Evolutionary conservation across 2,113 vertebrate species (phyloP).

Genomic region (Eublepharis macularius): DNA sequence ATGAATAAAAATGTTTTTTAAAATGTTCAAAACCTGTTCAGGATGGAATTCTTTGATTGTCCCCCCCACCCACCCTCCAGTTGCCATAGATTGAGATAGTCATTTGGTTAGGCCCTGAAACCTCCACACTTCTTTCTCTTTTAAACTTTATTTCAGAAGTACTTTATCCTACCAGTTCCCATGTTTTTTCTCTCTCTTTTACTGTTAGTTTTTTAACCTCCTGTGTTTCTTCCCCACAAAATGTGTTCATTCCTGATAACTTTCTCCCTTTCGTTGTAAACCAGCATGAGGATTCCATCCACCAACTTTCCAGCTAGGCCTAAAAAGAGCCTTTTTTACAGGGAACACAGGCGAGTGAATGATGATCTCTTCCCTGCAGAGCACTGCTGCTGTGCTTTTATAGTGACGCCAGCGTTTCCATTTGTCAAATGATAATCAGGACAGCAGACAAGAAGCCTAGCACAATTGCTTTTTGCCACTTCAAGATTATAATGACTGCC

Average conservation of each 20-base stretch:
- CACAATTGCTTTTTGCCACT: slow-evolving; percentile 27
- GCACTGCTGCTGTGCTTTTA: not conserved
- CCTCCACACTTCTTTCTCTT: not conserved
- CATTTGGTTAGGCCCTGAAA: not conserved
- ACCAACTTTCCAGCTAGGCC: not conserved
- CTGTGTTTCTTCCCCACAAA: not conserved
- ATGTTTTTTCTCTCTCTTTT: too few species aligned
- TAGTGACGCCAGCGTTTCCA: not conserved
- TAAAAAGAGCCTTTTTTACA: not conserved
- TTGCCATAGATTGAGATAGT: too few species aligned
- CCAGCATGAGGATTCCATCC: not conserved
- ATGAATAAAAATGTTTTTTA: too few species aligned
- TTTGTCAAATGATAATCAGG: not conserved
- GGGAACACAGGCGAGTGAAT: not conserved
- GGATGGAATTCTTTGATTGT: too few species aligned
- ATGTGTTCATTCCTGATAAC: slow-evolving; percentile 3
- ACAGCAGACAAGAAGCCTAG: slow-evolving; percentile 11
- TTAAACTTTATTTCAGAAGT: not conserved
- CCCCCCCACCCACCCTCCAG: too few species aligned
- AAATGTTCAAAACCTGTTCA: too few species aligned
- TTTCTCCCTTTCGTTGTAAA: not conserved
- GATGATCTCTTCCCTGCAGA: not conserved
- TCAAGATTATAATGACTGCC: slow-evolving; percentile 17
- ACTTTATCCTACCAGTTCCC: not conserved
- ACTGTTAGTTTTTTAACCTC: not conserved